A percentile compares a stretch with the other conserved stretches of the same genome.
Evolutionary conservation across 2,888 invertebrate genomes (phyloP).

Genomic region (Encarsia formosa): DNA sequence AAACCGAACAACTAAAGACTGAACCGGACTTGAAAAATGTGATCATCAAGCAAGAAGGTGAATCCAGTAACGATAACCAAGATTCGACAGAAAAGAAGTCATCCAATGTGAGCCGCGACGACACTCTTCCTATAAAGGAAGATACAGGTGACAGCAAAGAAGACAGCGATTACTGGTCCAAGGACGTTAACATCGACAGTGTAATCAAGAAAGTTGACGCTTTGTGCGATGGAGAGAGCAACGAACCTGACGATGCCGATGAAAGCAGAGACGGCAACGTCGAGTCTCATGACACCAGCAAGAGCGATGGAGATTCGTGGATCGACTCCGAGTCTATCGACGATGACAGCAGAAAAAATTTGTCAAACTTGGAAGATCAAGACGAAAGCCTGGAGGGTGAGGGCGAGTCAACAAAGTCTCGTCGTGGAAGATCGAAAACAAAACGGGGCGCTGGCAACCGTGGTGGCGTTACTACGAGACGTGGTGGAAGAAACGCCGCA

Average conservation of each 20-base stretch:
- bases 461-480: slow-evolving; percentile 60
- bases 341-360: slow-evolving; percentile 40
- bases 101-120: slow-evolving; percentile 39
- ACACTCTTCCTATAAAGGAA: slow-evolving; percentile 50
- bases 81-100: slow-evolving; percentile 42
- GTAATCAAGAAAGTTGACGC: slow-evolving; percentile 77
- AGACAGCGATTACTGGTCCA: slow-evolving; percentile 74
- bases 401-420: slow-evolving; percentile 42
- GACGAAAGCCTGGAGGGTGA: slow-evolving; percentile 48
- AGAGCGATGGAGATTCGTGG: slow-evolving; percentile 43
- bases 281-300: slow-evolving; percentile 37
- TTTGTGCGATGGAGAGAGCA: slow-evolving; percentile 53
- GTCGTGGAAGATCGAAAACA: slow-evolving; percentile 48
- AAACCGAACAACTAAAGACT: slow-evolving; percentile 26
- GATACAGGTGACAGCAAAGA: slow-evolving; percentile 58
- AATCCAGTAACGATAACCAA: slow-evolving; percentile 38
- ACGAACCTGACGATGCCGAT: slow-evolving; percentile 41
- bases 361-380: slow-evolving; percentile 43
- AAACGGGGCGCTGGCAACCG: slow-evolving; percentile 44
- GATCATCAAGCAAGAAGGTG: slow-evolving; percentile 8
- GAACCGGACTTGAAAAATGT: slow-evolving; percentile 32
- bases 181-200: slow-evolving; percentile 75
- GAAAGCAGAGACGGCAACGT: slow-evolving; percentile 32
- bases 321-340: slow-evolving; percentile 39
- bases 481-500: slow-evolving; percentile 48